A percentile compares a stretch with the other conserved stretches of the same genome.
Evolutionary conservation across 2,888 invertebrate species (phyloP).

Genomic region (Serrognathus titanus): DNA sequence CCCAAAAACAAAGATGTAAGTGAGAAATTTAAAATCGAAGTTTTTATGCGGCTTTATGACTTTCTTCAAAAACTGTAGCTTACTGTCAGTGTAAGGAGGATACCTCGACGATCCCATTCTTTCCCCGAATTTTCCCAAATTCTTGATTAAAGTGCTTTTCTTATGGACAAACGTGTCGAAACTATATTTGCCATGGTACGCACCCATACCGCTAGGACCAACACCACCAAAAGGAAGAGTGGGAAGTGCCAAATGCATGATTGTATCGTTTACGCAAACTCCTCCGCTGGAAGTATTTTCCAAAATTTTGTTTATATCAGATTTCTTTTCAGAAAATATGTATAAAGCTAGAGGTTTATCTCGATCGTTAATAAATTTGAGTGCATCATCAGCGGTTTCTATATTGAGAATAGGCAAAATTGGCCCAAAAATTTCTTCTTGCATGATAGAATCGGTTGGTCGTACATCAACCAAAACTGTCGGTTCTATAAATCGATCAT

Average conservation of each 20-base stretch:
- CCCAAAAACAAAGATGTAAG: conserved; percentile 11
- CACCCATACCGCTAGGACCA: conserved; percentile 88
- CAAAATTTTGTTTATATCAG: conserved; percentile 54
- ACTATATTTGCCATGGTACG: conserved; percentile 86
- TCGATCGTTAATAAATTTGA: conserved; percentile 82
- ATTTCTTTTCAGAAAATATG: conserved; percentile 68
- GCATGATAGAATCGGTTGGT: conserved; percentile 74
- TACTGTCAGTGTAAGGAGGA: conserved; percentile 77
- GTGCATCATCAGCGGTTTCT: conserved; percentile 81
- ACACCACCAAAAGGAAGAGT: conserved; percentile 95
- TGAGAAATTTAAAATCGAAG: conserved; percentile 7
- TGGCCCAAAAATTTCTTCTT: conserved; percentile 97
- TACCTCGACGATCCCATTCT: conserved; percentile 67
- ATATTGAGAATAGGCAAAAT: conserved; percentile 86
- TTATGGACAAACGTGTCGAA: conserved; percentile 94
- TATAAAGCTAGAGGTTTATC: conserved; percentile 91
- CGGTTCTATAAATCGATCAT: conserved; percentile 58
- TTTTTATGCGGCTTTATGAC: conserved; percentile 4
- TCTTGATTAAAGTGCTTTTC: conserved; percentile 74
- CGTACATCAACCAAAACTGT: conserved; percentile 38
- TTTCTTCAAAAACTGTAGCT: conserved; percentile 49
- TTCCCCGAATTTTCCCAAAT: conserved; percentile 67
- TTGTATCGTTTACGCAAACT: conserved; percentile 77
- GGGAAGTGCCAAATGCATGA: conserved; percentile 82
- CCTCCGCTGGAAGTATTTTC: conserved; percentile 76